Conservation (phyloP, 1,140 invertebrate species). For the Orchestia grillus region DNA sequence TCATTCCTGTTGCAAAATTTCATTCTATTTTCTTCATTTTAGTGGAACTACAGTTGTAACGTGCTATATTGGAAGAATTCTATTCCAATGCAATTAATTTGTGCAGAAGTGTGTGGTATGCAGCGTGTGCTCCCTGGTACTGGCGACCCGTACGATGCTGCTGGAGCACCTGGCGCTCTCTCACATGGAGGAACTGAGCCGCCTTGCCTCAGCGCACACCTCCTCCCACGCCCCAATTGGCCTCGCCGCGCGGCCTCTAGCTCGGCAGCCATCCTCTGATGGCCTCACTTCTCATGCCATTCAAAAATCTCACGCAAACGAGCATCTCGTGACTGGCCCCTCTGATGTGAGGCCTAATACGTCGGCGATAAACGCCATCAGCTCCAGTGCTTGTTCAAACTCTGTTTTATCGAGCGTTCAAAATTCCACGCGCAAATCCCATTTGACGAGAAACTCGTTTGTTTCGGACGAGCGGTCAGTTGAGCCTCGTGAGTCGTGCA, state of each 20-base stretch:
- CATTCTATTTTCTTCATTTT: too few relatives aligned
- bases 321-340: neutral
- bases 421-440: neutral
- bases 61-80: neutral
- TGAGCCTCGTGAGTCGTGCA: neutral
- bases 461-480: neutral
- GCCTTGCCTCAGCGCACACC: constrained; percentile 59
- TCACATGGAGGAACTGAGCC: constrained; percentile 64
- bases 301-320: neutral
- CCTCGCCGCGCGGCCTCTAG: neutral
- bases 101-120: constrained; percentile 60
- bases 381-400: neutral
- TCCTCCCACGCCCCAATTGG: constrained; percentile 37
- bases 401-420: neutral
- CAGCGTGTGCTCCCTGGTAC: constrained; percentile 65
- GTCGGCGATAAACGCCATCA: neutral
- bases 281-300: neutral
- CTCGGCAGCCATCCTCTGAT: neutral
- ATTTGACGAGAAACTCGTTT: neutral
- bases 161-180: constrained; percentile 65
- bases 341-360: neutral
- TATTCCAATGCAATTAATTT: neutral
- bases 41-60: too few relatives aligned
- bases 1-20: too few relatives aligned
- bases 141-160: constrained; percentile 64